These are phyloP conservation scores for Raillietiella orientalis DNA, from an alignment of 2,888 invertebrate species.

Conservation along the genomic window DNA sequence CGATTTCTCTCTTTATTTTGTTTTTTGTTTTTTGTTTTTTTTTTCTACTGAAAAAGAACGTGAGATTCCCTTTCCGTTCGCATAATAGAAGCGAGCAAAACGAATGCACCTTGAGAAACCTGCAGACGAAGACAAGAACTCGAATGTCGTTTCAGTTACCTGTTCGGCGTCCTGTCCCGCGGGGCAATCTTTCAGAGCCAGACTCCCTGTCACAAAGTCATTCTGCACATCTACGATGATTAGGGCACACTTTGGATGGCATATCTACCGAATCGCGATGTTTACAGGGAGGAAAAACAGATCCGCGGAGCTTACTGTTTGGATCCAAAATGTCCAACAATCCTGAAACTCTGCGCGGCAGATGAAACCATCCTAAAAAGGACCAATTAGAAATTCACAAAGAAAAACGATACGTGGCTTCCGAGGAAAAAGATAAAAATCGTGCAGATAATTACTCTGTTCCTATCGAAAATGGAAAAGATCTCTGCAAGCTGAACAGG, in stretches of 20 bases:
- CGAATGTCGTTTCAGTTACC: no score
- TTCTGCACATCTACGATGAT: constrained; percentile 90
- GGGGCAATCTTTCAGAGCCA: constrained; percentile 70
- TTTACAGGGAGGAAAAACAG: background rate
- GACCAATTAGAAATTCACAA: constrained; percentile 1
- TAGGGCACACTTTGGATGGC: constrained; percentile 55
- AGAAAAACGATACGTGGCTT: constrained; percentile 3
- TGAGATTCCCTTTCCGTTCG: no score
- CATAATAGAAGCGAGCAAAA: no score
- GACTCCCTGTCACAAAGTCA: constrained; percentile 78
- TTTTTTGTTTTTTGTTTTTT: no score
- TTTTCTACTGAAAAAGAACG: no score
- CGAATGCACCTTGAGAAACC: no score
- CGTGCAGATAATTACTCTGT: constrained; percentile 14
- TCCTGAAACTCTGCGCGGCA: constrained; percentile 47
- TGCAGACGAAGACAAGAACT: no score
- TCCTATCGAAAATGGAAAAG: constrained; percentile 45
- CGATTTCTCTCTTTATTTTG: no score
- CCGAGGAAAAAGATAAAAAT: constrained; percentile 1
- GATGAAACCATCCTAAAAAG: constrained; percentile 16
- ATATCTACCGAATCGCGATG: constrained; percentile 27
- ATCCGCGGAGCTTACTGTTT: constrained; percentile 17
- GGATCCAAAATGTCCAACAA: constrained; percentile 73
- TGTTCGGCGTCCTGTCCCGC: constrained; percentile 66
- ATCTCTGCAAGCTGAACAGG: constrained; percentile 34